These are phyloP conservation scores for Smithornis capensis DNA, from an alignment of 2,113 vertebrate species.

Conservation along the genomic window DNA sequence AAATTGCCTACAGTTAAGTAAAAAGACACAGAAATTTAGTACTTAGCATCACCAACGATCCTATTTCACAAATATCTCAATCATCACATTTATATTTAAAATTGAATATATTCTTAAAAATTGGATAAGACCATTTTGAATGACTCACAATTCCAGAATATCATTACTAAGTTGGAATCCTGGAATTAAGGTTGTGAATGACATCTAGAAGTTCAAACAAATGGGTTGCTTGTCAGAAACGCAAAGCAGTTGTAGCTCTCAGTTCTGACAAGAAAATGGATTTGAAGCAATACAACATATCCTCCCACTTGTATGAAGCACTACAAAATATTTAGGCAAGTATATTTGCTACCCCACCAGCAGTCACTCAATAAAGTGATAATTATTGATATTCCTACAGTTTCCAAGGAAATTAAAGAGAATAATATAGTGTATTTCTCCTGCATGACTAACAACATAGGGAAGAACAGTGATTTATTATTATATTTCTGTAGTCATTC, in stretches of 20 bases:
- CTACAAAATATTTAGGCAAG: constrained; percentile 10
- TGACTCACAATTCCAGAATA: background rate
- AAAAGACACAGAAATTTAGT: background rate
- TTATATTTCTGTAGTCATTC: background rate
- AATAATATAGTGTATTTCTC: background rate
- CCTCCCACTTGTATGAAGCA: background rate
- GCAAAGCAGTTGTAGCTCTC: background rate
- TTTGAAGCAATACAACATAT: background rate
- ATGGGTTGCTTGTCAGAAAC: background rate
- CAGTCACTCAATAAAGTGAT: background rate
- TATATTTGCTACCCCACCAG: background rate
- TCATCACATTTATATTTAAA: background rate
- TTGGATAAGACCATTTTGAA: background rate
- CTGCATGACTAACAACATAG: background rate
- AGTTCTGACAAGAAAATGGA: background rate
- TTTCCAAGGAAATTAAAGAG: background rate
- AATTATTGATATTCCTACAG: background rate
- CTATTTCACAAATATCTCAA: background rate
- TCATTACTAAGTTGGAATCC: background rate
- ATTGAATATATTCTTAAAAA: background rate
- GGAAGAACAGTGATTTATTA: background rate
- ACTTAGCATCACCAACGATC: background rate
- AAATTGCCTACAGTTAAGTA: background rate
- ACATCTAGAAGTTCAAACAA: background rate
- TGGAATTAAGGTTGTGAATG: background rate